These are phyloP conservation scores for Sclerurus mexicanus DNA, from an alignment of 2,113 vertebrate species.

Conservation along the genomic window DNA sequence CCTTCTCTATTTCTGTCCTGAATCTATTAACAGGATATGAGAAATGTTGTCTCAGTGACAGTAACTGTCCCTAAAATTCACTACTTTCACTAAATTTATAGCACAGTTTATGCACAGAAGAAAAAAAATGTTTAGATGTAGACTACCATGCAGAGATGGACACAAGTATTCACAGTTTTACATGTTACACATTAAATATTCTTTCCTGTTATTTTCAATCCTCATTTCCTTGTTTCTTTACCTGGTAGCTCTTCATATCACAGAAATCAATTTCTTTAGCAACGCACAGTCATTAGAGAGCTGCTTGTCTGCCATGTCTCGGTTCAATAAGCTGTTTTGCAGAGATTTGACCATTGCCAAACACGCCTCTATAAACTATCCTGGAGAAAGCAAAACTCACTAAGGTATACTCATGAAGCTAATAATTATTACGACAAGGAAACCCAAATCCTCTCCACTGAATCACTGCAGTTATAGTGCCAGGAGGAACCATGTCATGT, in stretches of 20 bases:
- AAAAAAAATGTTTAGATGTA: neutral
- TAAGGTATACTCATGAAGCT: neutral
- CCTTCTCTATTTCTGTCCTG: neutral
- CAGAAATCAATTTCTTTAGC: neutral
- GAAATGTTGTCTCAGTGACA: neutral
- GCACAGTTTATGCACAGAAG: neutral
- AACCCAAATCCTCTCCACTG: neutral
- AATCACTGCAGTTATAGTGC: neutral
- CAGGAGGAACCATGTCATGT: neutral
- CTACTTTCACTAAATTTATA: neutral
- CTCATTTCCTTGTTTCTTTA: neutral
- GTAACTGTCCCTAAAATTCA: neutral
- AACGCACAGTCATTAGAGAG: rapidly evolving
- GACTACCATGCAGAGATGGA: neutral
- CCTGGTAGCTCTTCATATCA: neutral
- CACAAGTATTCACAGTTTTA: neutral
- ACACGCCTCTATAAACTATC: neutral
- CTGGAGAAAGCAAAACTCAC: neutral
- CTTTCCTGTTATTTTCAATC: neutral
- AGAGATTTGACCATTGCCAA: neutral
- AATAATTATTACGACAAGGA: neutral
- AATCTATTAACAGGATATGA: neutral
- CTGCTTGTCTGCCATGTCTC: neutral
- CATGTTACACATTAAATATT: neutral
- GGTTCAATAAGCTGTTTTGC: neutral